Evolutionary conservation across 2,888 invertebrate species (phyloP), one percentile per base, ranked within the genome.

Genomic region (Petrophora chlorosata): DNA sequence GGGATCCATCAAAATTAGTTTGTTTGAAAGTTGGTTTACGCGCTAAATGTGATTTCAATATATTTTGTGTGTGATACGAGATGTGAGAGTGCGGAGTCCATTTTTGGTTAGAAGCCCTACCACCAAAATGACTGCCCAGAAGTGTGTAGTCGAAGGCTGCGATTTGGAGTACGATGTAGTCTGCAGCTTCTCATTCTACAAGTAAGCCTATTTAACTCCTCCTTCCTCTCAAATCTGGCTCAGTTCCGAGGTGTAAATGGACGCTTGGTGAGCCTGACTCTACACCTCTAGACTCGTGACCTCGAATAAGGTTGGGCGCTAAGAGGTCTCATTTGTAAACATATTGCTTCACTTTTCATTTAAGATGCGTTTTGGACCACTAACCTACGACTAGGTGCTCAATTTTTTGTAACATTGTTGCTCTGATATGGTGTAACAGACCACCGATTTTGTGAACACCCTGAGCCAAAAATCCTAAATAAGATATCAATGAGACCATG

Each of bases 1-100:
- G 82, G 85, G 87, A 85, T 67, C 85, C 83, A 89, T 90, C 89
- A 89, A 87, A 83, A 67, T 85, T 88, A 87, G 88, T 87, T 87
- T 87, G 89, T 88, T 88, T 88, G 87, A 85, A 87, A 89, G 85
- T 83, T 85, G 80, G 84, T 86, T 87, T 87, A 76, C 79, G 85
- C 84, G 85, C 88, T 88, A 87, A 88, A 85, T 80, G 77, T 73
- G 78, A 77, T 72, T 82, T 80, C 79, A 79, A 79, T 73, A 70
- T 73, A 79, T 68, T 76, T 69, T 66, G 55, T 56, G 60, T 66
- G 67, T 64, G 61, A 63, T 76, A 77, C 63, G 66, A 87, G 75
- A 89, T 89, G 89, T 89, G 88, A 89, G 68, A 68, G 67, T 65
- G 67, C 59, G 75, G 76, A 70, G 71, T 73, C 79, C 81, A 74